A percentile compares a stretch with the other conserved stretches of the same genome.
Conservation (phyloP, 1,140 invertebrate genomes). For the Triops cancriformis region DNA sequence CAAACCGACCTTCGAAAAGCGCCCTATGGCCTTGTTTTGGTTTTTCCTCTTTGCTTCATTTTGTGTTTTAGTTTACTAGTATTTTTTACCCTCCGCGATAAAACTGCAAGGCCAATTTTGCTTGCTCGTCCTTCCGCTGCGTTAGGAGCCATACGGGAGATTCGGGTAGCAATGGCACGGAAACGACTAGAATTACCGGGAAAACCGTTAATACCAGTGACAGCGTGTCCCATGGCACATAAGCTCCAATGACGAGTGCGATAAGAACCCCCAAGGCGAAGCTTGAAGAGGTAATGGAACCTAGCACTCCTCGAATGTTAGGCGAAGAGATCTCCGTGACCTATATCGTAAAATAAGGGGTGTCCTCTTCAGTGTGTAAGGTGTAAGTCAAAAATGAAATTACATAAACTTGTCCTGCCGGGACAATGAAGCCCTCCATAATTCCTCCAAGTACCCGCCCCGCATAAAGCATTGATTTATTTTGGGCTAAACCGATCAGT, state of each 20-base stretch:
- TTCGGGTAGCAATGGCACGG: conserved; percentile 47
- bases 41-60: no score
- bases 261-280: conserved; percentile 54
- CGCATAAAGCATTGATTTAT: conserved; percentile 45
- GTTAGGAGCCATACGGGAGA: conserved; percentile 48
- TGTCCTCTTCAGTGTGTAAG: no score
- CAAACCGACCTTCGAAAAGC: no score
- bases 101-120: conserved; percentile 63
- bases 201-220: conserved; percentile 53
- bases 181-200: conserved; percentile 50
- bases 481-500: conserved; percentile 48
- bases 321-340: conserved; percentile 4
- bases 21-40: no score
- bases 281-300: background rate
- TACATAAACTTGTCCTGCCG: conserved; percentile 54
- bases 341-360: background rate
- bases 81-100: conserved; percentile 55
- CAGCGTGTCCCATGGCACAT: conserved; percentile 53
- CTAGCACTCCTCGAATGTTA: background rate
- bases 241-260: conserved; percentile 64
- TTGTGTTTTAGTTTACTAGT: no score
- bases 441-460: conserved; percentile 56
- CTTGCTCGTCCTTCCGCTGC: conserved; percentile 54
- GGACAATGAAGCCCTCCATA: conserved; percentile 50
- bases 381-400: conserved; percentile 22